Conservation (phyloP, 2,113 vertebrate genomes). For the Hippocampus comes region DNA sequence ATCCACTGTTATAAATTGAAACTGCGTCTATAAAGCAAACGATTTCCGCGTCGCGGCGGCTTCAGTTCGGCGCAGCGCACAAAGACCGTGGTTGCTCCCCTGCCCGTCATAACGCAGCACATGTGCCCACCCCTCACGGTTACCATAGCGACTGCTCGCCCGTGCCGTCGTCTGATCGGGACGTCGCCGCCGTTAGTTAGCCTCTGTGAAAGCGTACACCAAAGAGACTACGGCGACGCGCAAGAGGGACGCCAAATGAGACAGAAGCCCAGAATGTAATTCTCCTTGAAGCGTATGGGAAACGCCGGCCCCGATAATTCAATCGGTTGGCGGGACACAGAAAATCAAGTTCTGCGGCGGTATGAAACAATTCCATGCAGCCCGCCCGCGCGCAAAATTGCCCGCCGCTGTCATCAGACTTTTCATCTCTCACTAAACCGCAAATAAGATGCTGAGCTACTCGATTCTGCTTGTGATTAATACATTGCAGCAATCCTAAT, state of each 20-base stretch:
- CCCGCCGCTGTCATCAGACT: not conserved
- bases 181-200: not conserved
- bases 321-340: not conserved
- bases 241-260: not conserved
- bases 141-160: constrained; percentile 3
- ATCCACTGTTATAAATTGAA: too few relatives aligned
- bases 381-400: not conserved
- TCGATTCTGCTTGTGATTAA: not conserved
- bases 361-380: not conserved
- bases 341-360: not conserved
- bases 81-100: not conserved
- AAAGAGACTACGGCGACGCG: not conserved
- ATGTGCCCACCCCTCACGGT: not conserved
- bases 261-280: constrained; percentile 3
- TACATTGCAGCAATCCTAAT: not conserved
- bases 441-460: not conserved
- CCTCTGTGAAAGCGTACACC: not conserved
- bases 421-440: too few relatives aligned
- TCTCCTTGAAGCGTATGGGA: not conserved
- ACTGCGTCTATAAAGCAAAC: too few relatives aligned
- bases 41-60: not conserved
- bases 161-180: not conserved
- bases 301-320: not conserved
- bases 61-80: not conserved
- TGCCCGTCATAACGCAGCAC: not conserved